phyloP scores from a whole-genome alignment of 2,888 invertebrate genomes.

The Aethes cnicana region DNA sequence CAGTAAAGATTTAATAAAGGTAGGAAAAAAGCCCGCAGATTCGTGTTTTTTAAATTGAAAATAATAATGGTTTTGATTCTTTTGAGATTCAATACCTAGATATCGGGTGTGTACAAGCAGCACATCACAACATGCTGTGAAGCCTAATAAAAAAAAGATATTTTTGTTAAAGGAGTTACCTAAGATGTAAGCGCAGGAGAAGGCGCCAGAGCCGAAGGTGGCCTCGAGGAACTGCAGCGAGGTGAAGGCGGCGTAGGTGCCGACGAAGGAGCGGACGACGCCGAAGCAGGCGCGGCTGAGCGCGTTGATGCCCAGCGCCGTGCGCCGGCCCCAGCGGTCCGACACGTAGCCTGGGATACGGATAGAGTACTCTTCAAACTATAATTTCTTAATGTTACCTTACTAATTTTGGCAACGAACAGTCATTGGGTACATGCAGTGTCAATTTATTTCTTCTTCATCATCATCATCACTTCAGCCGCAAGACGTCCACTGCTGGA shows the following conservation, averaged over 20 bases:
- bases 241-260: slow-evolving; percentile 84
- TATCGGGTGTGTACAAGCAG: neutral
- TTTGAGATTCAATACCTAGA: neutral
- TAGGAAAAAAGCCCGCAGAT: no score
- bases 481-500: no score
- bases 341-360: slow-evolving; percentile 86
- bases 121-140: neutral
- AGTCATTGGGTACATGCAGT: no score
- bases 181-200: slow-evolving; percentile 86
- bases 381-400: no score
- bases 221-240: slow-evolving; percentile 87
- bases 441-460: no score
- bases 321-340: slow-evolving; percentile 86
- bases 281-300: slow-evolving; percentile 84
- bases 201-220: slow-evolving; percentile 84
- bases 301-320: slow-evolving; percentile 80
- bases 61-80: no score
- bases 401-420: no score
- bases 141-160: neutral
- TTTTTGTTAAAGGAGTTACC: slow-evolving; percentile 62
- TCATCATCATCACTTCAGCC: no score
- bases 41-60: no score
- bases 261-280: slow-evolving; percentile 80
- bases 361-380: no score
- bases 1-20: no score